A percentile compares a stretch with the other conserved stretches of the same genome.
Evolutionary conservation across 2,113 vertebrate species (phyloP).

Genomic region (Antechinus flavipes): DNA sequence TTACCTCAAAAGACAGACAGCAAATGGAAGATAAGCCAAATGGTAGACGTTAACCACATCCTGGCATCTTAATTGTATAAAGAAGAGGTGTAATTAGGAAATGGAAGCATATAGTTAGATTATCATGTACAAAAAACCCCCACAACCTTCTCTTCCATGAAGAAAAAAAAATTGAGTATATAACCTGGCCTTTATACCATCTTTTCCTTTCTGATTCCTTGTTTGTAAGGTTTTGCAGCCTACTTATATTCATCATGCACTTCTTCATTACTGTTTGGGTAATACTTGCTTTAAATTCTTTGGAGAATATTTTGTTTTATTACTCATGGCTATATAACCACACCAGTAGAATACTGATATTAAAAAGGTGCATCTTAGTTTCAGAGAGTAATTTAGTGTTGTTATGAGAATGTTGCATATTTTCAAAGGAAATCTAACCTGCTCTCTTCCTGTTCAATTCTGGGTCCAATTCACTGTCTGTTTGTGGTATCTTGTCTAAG

Average conservation of each 20-base stretch:
- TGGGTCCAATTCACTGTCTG: background rate
- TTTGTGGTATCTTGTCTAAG: background rate
- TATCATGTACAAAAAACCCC: conserved; percentile 15
- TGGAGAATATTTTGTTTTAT: background rate
- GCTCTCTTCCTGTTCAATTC: background rate
- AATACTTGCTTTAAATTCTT: background rate
- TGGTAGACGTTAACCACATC: conserved; percentile 29
- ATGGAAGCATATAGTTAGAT: conserved; percentile 6
- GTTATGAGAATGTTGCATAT: background rate
- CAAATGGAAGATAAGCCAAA: background rate
- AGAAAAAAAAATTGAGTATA: background rate
- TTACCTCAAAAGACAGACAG: conserved; percentile 46
- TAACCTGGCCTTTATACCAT: background rate
- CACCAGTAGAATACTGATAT: background rate
- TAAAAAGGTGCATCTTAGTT: background rate
- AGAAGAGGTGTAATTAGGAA: conserved; percentile 45
- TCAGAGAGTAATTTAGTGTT: background rate
- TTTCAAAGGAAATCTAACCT: background rate
- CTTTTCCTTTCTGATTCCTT: background rate
- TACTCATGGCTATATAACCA: background rate
- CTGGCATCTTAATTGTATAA: conserved; percentile 37
- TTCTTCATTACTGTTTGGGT: background rate
- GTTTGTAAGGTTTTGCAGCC: background rate
- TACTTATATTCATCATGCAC: background rate
- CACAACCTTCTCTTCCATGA: background rate